Percentiles rank a stretch among this genome's conserved stretches.
phyloP scores from a whole-genome alignment of 2,797 vertebrate species.

The Helarctos malayanus region DNA sequence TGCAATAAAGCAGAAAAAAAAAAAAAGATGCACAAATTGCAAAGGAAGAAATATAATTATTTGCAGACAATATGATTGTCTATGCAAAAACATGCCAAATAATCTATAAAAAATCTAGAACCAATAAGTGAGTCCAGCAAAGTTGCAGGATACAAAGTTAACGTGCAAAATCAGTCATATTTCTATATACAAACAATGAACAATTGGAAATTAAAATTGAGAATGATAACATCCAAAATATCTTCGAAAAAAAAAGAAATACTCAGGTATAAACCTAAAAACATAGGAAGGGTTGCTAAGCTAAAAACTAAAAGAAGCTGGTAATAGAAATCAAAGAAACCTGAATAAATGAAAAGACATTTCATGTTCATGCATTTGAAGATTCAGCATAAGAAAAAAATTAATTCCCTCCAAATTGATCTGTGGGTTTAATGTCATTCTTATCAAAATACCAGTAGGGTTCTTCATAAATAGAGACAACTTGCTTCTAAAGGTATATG shows the following conservation, averaged over 20 bases:
- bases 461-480: neutral
- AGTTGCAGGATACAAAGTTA: neutral
- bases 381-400: neutral
- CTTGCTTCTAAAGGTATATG: neutral
- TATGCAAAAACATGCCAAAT: neutral
- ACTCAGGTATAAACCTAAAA: neutral
- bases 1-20: neutral
- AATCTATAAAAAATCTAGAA: neutral
- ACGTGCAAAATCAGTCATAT: neutral
- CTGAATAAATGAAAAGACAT: neutral
- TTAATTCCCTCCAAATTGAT: neutral
- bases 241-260: neutral
- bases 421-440: neutral
- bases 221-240: neutral
- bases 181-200: neutral
- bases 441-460: neutral
- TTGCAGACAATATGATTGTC: neutral
- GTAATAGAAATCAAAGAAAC: neutral
- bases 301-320: neutral
- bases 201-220: neutral
- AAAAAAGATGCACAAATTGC: neutral
- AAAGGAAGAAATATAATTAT: neutral
- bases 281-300: neutral
- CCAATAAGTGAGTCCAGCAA: neutral
- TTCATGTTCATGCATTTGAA: neutral